Evolutionary conservation across 1,140 invertebrate species (phyloP).

Genomic region (Cydia amplana): DNA sequence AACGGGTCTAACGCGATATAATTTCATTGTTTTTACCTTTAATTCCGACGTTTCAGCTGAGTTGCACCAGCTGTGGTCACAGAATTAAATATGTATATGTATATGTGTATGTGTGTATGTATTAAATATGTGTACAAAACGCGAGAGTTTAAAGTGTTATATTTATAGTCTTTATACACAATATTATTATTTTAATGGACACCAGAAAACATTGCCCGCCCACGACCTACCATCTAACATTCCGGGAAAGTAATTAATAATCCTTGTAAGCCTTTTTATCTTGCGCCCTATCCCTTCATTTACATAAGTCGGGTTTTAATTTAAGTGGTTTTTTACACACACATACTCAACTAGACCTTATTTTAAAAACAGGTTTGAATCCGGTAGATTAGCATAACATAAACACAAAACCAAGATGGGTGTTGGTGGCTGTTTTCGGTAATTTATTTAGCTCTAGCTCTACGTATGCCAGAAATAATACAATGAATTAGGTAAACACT

Average conservation of each 20-base stretch:
- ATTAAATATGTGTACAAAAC: too few relatives aligned
- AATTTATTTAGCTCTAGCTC: neutral
- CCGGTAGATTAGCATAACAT: neutral
- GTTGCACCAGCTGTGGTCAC: too few relatives aligned
- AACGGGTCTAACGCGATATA: too few relatives aligned
- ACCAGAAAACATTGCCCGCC: neutral
- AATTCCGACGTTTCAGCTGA: too few relatives aligned
- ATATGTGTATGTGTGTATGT: too few relatives aligned
- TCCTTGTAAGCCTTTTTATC: slow-evolving; percentile 19
- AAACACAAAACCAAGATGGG: neutral
- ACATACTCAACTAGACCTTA: slow-evolving; percentile 1
- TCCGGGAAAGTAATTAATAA: slow-evolving; percentile 9
- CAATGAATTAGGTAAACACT: too few relatives aligned
- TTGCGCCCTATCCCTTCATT: slow-evolving; percentile 16
- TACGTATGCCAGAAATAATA: too few relatives aligned
- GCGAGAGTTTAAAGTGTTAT: too few relatives aligned
- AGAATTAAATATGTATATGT: too few relatives aligned
- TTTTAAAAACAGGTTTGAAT: slow-evolving; percentile 6
- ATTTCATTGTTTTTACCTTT: too few relatives aligned
- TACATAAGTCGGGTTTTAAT: slow-evolving; percentile 2
- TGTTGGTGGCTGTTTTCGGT: neutral
- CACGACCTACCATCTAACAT: neutral
- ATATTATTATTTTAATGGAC: neutral
- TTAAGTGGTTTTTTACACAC: slow-evolving; percentile 13
- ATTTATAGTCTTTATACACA: too few relatives aligned